Base-by-base conservation (phyloP, 2,888 invertebrate species). In the Eumacrocentrus americanus region DNA sequence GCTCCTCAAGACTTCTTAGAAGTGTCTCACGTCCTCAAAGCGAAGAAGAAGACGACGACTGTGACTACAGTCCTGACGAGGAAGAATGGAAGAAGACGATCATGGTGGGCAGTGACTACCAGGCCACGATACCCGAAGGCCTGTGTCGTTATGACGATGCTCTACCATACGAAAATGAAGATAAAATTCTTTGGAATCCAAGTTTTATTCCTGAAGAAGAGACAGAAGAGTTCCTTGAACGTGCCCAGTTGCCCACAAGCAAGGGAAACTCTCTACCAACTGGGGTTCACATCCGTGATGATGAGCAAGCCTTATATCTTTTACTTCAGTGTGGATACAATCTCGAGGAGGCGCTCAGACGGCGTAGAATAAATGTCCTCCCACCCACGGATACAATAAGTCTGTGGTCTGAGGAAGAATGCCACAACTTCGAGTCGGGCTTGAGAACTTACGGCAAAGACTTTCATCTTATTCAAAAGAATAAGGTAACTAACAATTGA, bases 321-420 rank as follows among this genome's bases (percentile, higher is more conserved):
- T 83, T 98, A 14, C 89, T 95, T 55, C 96, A 97, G 77, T 97
- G 97, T 82, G 96, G 95, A 1, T 94, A 96, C 78, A 96, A 95
- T 81, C 86, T 91, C n/a, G 96, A 96, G 61, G 96, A 97, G 82
- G 97, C 97, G 0, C 81, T 96, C 55, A 83, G 95, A 61, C 84
- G 95, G 54, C 87, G 90, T 59, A 85, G 91, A 48, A 87, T 93
- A 76, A 89, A 91, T 67, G 87, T 88, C 5, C 85, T 91, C 55
- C 83, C 86, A 11, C 86, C 87, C 14, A 85, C 88, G 1, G 91
- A 91, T 72, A 88, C 90, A 0, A 89, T 90, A 84, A 93, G 92
- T 72, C 84, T 93, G 2, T 98, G 98, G 97, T 95, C 96, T 1
- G 97, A 98, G 79, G 96, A 97, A 75, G 98, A 99, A 79, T 96